These are phyloP conservation scores for Nylanderia fulva DNA, from an alignment of 1,140 invertebrate species.

Conservation along the genomic window DNA sequence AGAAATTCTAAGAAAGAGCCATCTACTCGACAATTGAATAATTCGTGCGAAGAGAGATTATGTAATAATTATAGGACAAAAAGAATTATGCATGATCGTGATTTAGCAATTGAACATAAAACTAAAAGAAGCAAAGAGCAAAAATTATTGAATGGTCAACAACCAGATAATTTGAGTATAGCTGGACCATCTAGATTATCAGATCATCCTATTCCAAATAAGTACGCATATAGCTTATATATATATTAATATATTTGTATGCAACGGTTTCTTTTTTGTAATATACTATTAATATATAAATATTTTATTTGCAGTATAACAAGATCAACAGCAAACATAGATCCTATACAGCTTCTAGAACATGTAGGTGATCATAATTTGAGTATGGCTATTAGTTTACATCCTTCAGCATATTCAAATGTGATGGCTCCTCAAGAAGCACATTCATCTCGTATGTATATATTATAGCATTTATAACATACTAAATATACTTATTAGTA, in stretches of 20 bases:
- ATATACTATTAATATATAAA: slow-evolving; percentile 1
- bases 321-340: slow-evolving; percentile 55
- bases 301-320: slow-evolving; percentile 63
- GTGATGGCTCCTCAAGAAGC: slow-evolving; percentile 72
- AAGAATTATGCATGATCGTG: slow-evolving; percentile 71
- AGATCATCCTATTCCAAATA: slow-evolving; percentile 76
- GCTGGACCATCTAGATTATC: slow-evolving; percentile 83
- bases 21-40: slow-evolving; percentile 60
- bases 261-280: neutral
- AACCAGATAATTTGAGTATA: slow-evolving; percentile 73
- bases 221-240: slow-evolving; percentile 49
- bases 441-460: slow-evolving; percentile 73
- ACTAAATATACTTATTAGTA: slow-evolving; percentile 28
- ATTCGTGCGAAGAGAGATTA: slow-evolving; percentile 61
- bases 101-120: slow-evolving; percentile 74
- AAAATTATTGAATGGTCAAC: slow-evolving; percentile 71
- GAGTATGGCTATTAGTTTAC: slow-evolving; percentile 62
- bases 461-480: slow-evolving; percentile 19
- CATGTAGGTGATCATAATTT: slow-evolving; percentile 62
- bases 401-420: slow-evolving; percentile 65
- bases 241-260: neutral
- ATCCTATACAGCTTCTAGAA: slow-evolving; percentile 31
- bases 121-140: slow-evolving; percentile 72
- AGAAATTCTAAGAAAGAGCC: slow-evolving; percentile 66
- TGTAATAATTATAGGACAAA: slow-evolving; percentile 74